Base-by-base conservation (phyloP, 30 jellyfish, hydroid and myxozoan genomes). In the Aurelia sp. region DNA sequence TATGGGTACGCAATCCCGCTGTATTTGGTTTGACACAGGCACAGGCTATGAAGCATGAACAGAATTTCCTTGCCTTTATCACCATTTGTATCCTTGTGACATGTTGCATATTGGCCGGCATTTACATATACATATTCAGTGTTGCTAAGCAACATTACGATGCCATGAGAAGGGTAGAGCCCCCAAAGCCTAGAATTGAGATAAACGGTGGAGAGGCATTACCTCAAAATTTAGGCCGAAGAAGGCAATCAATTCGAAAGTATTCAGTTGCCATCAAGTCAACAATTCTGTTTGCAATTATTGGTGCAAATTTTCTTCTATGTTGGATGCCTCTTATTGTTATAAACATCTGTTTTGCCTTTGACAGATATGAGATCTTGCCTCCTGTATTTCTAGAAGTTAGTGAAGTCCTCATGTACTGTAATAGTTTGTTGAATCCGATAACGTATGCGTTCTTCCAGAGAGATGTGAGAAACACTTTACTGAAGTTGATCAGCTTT, bases 251-350 rank as follows among this genome's bases (percentile, higher is more conserved):
- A 4, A 24, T 82, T 20, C 63, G 70, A 63, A 82, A 69, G 21
- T 82, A 69, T 78, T 69, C 73, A 69, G 13, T 21, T 21, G 74
- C 92, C 20, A 82, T 82, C 71, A 82, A 82, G 35, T 69, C 92
- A 3, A 82, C 92, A 41, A 52, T 62, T 22, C 92, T 82, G 5
- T 82, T 82, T 35, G 92, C 92, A 8, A 68, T 75, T 0, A 82
- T 82, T 55, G 92, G 92, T 16, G 74, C 82, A 2, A 73, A 63
- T 65, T 85, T 85, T 22, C 41, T 74, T 35, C 62, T 74, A 17
- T 85, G 94, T 70, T 85, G 94, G 94, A 50, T 85, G 11, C 94
- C 94, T 1, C 72, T 74, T 58, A 85, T 74, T 67, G 50, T 85
- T 13, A 33, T 74, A 41, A 85, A 85, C 70, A 3, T 85, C 12